Evolutionary conservation across 2,113 vertebrate genomes (phyloP).

Genomic region (Procapra przewalskii): DNA sequence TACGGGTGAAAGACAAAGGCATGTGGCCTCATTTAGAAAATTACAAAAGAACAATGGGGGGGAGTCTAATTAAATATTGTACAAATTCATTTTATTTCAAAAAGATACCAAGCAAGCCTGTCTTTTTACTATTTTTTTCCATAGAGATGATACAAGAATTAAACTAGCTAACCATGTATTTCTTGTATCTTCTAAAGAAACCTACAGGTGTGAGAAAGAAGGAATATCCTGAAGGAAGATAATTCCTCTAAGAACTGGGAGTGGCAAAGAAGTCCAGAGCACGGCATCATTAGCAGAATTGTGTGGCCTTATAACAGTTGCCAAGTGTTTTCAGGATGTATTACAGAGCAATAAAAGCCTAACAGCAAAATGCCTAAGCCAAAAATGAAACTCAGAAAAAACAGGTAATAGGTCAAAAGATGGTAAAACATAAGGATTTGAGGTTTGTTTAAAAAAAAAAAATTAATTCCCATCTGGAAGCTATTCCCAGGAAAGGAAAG

Average conservation of each 20-base stretch:
- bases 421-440: not conserved
- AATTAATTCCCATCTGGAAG: conserved; percentile 47
- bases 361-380: not conserved
- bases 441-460: not conserved
- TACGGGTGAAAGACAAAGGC: not conserved
- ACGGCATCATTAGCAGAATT: no score
- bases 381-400: conserved; percentile 37
- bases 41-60: not conserved
- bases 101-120: not conserved
- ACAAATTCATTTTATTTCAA: not conserved
- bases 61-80: not conserved
- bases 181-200: not conserved
- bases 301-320: not conserved
- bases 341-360: not conserved
- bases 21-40: not conserved
- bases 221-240: not conserved
- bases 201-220: not conserved
- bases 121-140: not conserved
- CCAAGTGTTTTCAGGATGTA: not conserved
- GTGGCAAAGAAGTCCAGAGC: not conserved
- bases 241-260: not conserved
- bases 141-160: not conserved
- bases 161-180: not conserved
- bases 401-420: conserved; percentile 18
- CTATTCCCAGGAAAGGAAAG: not conserved